Conservation (phyloP, 2,797 vertebrate species). For the Morelia viridis region DNA sequence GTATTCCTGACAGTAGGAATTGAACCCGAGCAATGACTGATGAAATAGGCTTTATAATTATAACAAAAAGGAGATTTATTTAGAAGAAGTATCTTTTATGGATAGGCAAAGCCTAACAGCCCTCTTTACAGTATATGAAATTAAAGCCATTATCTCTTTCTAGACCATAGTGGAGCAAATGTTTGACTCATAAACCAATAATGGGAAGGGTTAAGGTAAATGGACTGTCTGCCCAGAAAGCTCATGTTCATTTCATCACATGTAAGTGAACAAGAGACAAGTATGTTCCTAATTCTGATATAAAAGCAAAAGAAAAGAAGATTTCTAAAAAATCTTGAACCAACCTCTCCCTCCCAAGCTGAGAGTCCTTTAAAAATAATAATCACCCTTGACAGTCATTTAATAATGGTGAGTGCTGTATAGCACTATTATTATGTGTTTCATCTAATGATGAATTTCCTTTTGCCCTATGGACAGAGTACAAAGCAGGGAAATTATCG, state of each 20-base stretch:
- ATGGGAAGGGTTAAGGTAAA: constrained; percentile 52
- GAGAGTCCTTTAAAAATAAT: constrained; percentile 74
- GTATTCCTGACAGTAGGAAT: background rate
- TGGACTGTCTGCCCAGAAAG: constrained; percentile 47
- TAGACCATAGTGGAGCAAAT: rapidly evolving
- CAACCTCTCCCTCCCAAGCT: constrained; percentile 65
- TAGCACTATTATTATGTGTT: constrained; percentile 72
- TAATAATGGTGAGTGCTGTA: constrained; percentile 80
- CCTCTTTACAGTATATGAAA: background rate
- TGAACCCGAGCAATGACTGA: background rate
- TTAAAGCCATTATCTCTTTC: background rate
- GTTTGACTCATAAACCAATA: constrained; percentile 36
- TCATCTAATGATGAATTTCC: constrained; percentile 80
- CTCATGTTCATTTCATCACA: constrained; percentile 64
- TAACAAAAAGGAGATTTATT: background rate
- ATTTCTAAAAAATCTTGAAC: constrained; percentile 63
- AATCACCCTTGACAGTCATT: constrained; percentile 75
- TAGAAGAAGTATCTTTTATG: constrained; percentile 1
- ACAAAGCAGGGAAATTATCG: constrained; percentile 80
- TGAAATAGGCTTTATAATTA: background rate
- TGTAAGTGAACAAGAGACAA: constrained; percentile 57
- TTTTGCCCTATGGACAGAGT: constrained; percentile 75
- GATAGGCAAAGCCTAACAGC: constrained; percentile 15
- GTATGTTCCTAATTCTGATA: constrained; percentile 64
- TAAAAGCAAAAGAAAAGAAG: constrained; percentile 69